Conservation (phyloP, 2,797 vertebrate genomes). For the Hemibagrus guttatus region DNA sequence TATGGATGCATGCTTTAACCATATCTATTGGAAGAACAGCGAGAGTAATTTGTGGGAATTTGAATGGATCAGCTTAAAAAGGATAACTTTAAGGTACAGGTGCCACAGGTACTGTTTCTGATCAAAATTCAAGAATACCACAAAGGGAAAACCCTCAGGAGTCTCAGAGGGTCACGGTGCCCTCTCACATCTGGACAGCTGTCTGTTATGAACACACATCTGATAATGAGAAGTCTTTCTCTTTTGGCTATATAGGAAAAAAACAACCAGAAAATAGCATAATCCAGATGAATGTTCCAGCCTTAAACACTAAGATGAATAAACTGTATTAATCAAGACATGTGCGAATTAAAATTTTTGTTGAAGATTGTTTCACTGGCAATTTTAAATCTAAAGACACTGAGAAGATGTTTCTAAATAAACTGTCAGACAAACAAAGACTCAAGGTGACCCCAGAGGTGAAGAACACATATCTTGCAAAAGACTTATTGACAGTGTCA, state of each 20-base stretch:
- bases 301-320: neutral
- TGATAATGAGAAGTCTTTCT: conserved; percentile 19
- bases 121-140: neutral
- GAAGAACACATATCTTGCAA: neutral
- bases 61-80: neutral
- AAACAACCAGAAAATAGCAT: conserved; percentile 20
- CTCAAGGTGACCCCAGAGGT: neutral
- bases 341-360: neutral
- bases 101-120: conserved; percentile 40
- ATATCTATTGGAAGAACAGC: neutral
- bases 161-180: conserved; percentile 28
- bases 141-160: neutral
- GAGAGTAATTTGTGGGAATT: neutral
- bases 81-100: no score
- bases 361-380: conserved; percentile 24
- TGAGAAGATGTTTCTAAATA: neutral
- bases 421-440: neutral
- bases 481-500: neutral
- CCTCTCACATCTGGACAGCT: conserved; percentile 43
- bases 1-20: conserved; percentile 29
- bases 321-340: neutral
- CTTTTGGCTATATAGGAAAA: conserved; percentile 34
- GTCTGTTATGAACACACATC: conserved; percentile 21
- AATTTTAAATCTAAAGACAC: neutral
- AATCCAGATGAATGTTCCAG: neutral